phyloP scores from a whole-genome alignment of 1,140 invertebrate species.

The Leptonema lineaticorne region DNA sequence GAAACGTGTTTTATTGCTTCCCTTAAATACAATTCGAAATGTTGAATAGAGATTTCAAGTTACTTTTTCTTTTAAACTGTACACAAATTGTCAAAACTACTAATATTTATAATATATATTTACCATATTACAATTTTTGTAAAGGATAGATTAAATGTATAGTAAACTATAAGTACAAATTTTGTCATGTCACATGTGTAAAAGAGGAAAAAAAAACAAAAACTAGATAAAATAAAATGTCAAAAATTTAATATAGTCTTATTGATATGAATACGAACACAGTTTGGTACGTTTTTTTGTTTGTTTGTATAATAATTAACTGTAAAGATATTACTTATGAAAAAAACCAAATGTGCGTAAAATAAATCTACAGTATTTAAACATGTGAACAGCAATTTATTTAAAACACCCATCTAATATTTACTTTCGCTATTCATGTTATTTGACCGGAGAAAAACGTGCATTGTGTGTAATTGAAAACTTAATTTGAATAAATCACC shows the following conservation, averaged over 20 bases:
- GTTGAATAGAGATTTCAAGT: conserved; percentile 34
- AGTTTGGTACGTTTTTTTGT: conserved; percentile 37
- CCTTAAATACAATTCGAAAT: conserved; percentile 18
- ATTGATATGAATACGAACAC: conserved; percentile 42
- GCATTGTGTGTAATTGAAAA: no score
- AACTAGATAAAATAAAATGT: background rate
- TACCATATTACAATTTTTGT: conserved; percentile 4
- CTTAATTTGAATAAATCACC: no score
- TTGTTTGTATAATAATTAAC: background rate
- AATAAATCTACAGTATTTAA: background rate
- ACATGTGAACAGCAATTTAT: conserved; percentile 11
- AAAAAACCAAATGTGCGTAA: background rate
- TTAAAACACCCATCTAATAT: no score
- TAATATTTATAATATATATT: conserved; percentile 20
- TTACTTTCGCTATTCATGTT: no score
- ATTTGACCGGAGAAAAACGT: no score
- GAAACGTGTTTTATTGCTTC: conserved; percentile 42
- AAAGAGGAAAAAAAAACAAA: no score
- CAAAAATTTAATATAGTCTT: conserved; percentile 30
- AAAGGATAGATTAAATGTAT: background rate
- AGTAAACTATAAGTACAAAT: conserved; percentile 18
- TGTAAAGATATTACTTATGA: background rate
- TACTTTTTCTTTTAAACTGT: conserved; percentile 36
- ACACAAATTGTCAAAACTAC: conserved; percentile 39
- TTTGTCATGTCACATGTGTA: conserved; percentile 24